A percentile compares a stretch with the other conserved stretches of the same genome.
phyloP scores from a whole-genome alignment of 2,888 invertebrate species.

The Luperina nickerlii region DNA sequence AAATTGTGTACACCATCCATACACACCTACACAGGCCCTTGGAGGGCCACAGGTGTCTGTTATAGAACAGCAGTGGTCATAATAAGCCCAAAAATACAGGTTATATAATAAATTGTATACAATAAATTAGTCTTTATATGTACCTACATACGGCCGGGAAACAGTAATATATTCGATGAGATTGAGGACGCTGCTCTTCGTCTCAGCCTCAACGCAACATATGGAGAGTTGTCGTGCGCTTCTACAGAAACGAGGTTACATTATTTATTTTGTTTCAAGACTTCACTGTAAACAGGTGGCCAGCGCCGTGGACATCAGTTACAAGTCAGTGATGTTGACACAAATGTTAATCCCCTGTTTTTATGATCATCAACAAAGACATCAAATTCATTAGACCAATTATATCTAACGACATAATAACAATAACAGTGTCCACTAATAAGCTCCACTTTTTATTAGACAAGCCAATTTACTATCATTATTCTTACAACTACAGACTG shows the following conservation, averaged over 20 bases:
- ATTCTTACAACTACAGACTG: constrained; percentile 51
- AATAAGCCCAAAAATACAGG: constrained; percentile 20
- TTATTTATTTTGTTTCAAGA: constrained; percentile 77
- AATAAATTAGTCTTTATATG: constrained; percentile 46
- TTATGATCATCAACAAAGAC: background rate
- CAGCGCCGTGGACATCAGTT: constrained; percentile 32
- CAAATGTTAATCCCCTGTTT: background rate
- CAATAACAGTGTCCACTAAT: constrained; percentile 37
- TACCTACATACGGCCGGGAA: constrained; percentile 16
- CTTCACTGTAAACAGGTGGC: constrained; percentile 69
- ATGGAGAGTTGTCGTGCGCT: constrained; percentile 74
- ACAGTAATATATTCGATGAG: constrained; percentile 61
- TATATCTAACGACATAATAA: constrained; percentile 33
- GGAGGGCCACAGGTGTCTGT: constrained; percentile 26
- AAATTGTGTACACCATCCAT: constrained; percentile 7
- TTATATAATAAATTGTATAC: constrained; percentile 15
- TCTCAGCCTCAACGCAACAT: constrained; percentile 66
- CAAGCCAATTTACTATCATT: constrained; percentile 53
- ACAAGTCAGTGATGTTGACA: constrained; percentile 5
- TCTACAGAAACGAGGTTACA: constrained; percentile 79
- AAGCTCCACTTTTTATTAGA: constrained; percentile 45
- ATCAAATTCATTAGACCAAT: constrained; percentile 24
- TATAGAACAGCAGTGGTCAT: constrained; percentile 10
- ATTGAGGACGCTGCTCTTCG: constrained; percentile 78
- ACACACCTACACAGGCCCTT: constrained; percentile 15